phyloP scores from a whole-genome alignment of 2,797 vertebrate genomes.

The Sebastes vulpes region DNA sequence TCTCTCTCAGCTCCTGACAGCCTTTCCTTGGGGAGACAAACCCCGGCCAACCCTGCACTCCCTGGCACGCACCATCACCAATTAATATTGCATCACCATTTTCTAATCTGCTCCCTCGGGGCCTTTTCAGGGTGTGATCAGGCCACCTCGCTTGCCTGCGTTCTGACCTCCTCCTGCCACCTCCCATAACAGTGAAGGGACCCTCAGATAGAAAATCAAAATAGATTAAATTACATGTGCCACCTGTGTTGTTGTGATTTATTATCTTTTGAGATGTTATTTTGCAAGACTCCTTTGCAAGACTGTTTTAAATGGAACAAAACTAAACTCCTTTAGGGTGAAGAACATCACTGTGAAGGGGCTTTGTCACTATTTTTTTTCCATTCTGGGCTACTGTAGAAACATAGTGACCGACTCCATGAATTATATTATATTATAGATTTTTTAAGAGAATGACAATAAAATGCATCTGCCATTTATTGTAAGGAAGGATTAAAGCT shows the following conservation, averaged over 20 bases:
- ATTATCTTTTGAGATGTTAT: not conserved
- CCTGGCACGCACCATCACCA: conserved; percentile 74
- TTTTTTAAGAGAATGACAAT: too few species aligned
- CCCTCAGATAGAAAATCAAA: not conserved
- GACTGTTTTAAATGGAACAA: not conserved
- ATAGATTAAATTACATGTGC: not conserved
- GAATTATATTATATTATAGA: too few species aligned
- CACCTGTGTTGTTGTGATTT: not conserved
- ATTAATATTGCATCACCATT: conserved; percentile 89
- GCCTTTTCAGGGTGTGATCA: conserved; percentile 48
- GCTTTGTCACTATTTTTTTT: not conserved
- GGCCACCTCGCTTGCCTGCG: conserved; percentile 23
- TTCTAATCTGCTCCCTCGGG: conserved; percentile 67
- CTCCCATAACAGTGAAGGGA: not conserved
- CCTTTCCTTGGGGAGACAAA: conserved; percentile 81
- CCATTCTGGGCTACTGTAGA: too few species aligned
- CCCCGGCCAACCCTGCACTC: conserved; percentile 70
- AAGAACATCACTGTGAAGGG: not conserved
- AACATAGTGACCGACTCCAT: too few species aligned
- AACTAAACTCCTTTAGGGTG: not conserved
- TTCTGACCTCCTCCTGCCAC: conserved; percentile 28
- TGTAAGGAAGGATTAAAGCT: too few species aligned
- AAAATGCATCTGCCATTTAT: too few species aligned
- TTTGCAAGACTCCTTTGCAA: not conserved
- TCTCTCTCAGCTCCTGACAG: conserved; percentile 83